These are phyloP conservation scores for Phortica okadai DNA, from an alignment of 2,888 invertebrate genomes.

Conservation along the genomic window DNA sequence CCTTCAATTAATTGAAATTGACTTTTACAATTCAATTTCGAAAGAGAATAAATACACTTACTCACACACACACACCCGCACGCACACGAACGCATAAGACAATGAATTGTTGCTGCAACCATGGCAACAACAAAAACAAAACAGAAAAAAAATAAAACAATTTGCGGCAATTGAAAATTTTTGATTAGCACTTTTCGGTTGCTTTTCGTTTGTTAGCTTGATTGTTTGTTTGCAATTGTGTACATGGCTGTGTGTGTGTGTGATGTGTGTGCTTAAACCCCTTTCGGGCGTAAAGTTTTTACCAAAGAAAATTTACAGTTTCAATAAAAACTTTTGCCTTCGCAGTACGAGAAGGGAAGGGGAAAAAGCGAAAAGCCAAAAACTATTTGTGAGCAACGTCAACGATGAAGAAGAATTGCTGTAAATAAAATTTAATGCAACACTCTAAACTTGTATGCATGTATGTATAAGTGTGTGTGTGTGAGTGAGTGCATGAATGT, in stretches of 20 bases:
- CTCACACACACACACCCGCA: slow-evolving; percentile 1
- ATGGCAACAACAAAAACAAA: slow-evolving; percentile 37
- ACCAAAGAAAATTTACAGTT: slow-evolving; percentile 40
- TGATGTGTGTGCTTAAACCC: not conserved
- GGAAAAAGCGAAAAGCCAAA: not conserved
- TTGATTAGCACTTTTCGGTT: slow-evolving; percentile 39
- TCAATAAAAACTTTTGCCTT: slow-evolving; percentile 40
- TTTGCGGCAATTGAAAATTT: slow-evolving; percentile 35
- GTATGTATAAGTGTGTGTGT: slow-evolving; percentile 22
- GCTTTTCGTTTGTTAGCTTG: not conserved
- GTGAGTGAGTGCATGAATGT: slow-evolving; percentile 38
- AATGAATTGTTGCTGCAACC: slow-evolving; percentile 40
- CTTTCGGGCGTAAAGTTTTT: slow-evolving; percentile 23
- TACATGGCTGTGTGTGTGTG: not conserved
- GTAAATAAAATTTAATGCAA: slow-evolving; percentile 69
- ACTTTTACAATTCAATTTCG: slow-evolving; percentile 42
- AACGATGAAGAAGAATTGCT: slow-evolving; percentile 41
- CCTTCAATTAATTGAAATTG: slow-evolving; percentile 60
- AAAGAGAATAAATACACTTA: slow-evolving; percentile 35
- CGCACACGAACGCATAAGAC: slow-evolving; percentile 1
- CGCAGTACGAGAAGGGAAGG: no score
- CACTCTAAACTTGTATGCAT: slow-evolving; percentile 46
- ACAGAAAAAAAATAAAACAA: slow-evolving; percentile 21
- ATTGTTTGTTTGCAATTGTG: slow-evolving; percentile 18
- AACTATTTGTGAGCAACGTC: not conserved